A percentile compares a stretch with the other conserved stretches of the same genome.
Conservation (phyloP, 2,113 vertebrate genomes). For the Leiothrix lutea region DNA sequence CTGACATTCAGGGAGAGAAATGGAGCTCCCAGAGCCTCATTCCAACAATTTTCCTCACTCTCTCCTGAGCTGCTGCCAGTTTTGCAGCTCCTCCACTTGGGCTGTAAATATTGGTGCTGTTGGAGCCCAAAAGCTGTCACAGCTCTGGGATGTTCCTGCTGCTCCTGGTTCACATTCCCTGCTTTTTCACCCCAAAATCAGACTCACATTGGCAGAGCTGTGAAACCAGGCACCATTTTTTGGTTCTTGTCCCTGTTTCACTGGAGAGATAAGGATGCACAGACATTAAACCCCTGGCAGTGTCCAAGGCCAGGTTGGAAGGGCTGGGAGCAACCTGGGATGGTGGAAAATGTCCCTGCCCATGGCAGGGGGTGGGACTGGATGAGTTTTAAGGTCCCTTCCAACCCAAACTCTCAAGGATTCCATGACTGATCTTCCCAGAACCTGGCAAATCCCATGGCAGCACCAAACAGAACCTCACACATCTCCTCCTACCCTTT, state of each 20-base stretch:
- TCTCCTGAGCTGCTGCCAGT: background rate
- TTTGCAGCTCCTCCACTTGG: background rate
- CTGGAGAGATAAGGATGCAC: fast-evolving
- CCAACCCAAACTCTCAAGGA: background rate
- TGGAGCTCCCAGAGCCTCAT: background rate
- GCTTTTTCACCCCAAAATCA: background rate
- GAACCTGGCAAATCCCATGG: background rate
- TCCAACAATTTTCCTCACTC: background rate
- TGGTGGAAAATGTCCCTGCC: background rate
- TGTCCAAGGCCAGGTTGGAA: background rate
- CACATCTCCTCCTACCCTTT: too few species aligned
- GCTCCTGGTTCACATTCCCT: background rate
- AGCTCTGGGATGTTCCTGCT: background rate
- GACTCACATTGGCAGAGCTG: background rate
- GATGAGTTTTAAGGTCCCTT: background rate
- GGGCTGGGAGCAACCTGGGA: background rate
- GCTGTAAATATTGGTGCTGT: background rate
- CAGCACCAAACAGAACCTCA: background rate
- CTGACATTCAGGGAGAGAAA: background rate
- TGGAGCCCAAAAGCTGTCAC: background rate
- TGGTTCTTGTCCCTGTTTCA: background rate
- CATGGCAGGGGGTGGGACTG: background rate
- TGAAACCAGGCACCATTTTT: background rate
- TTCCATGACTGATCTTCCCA: background rate
- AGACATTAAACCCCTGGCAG: background rate